Percentiles rank a stretch among this genome's conserved stretches.
Conservation (phyloP, 2,888 invertebrate species). For the Anarsia innoxiella region DNA sequence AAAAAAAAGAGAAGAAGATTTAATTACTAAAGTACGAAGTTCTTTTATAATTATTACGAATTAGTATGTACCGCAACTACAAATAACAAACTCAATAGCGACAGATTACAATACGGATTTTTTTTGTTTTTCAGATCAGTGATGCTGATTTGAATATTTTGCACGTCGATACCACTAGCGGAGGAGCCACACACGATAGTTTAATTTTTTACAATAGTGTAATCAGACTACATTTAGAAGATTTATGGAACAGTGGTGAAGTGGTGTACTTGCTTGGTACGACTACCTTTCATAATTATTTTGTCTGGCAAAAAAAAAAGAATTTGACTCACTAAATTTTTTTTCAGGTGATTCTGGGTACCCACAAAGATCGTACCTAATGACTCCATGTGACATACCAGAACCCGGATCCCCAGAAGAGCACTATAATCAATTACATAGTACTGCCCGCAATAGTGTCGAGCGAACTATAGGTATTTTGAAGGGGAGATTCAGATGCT, state of each 20-base stretch:
- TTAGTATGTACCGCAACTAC: too few species aligned
- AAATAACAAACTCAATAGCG: too few species aligned
- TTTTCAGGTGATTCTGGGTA: conserved; percentile 14
- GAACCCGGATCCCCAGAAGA: conserved; percentile 4
- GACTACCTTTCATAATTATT: neutral
- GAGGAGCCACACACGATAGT: conserved; percentile 11
- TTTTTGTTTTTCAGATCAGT: conserved; percentile 9
- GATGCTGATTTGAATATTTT: conserved; percentile 13
- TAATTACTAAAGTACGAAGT: too few species aligned
- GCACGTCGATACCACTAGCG: conserved; percentile 12
- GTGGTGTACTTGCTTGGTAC: neutral
- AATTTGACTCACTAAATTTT: neutral
- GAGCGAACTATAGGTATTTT: conserved; percentile 9
- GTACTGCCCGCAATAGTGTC: conserved; percentile 5
- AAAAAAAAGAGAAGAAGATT: too few species aligned
- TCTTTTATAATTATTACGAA: too few species aligned
- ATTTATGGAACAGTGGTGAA: neutral
- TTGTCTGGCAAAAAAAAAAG: neutral
- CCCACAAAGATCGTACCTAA: conserved; percentile 9
- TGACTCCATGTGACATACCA: conserved; percentile 10
- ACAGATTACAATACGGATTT: conserved; percentile 3
- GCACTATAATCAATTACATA: conserved; percentile 6
- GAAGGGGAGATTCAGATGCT: conserved; percentile 10
- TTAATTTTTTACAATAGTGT: neutral
- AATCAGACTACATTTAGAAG: neutral